Evolutionary conservation across 2,888 invertebrate species (phyloP).

Genomic region (Phasia obesa): DNA sequence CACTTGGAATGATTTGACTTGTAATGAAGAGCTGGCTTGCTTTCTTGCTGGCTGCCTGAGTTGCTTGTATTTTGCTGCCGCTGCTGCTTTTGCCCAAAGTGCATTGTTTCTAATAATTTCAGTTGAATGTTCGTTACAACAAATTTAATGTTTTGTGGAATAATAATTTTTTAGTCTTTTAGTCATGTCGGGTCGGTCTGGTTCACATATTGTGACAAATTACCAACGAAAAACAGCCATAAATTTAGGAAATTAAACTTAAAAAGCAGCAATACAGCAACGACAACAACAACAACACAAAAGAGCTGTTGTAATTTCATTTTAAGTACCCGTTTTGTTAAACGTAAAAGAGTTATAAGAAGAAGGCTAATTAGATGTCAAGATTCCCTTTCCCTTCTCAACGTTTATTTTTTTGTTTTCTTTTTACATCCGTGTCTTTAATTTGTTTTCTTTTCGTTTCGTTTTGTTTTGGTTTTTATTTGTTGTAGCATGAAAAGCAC

Average conservation of each 20-base stretch:
- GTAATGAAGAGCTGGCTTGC: slow-evolving; percentile 61
- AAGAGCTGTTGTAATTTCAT: slow-evolving; percentile 61
- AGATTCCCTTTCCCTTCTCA: slow-evolving; percentile 46
- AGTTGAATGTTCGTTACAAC: slow-evolving; percentile 57
- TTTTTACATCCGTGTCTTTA: slow-evolving; percentile 42
- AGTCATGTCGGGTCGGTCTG: not conserved
- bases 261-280: slow-evolving; percentile 12
- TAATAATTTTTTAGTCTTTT: not conserved
- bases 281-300: slow-evolving; percentile 11
- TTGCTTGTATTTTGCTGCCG: slow-evolving; percentile 7
- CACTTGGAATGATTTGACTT: slow-evolving; percentile 69
- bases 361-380: slow-evolving; percentile 68
- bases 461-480: too few relatives aligned
- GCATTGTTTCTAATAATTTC: slow-evolving; percentile 61
- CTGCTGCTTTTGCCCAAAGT: slow-evolving; percentile 37
- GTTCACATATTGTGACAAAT: slow-evolving; percentile 63
- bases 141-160: slow-evolving; percentile 32
- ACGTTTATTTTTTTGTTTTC: slow-evolving; percentile 23
- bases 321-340: slow-evolving; percentile 63
- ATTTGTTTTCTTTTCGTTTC: too few relatives aligned
- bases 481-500: slow-evolving; percentile 15
- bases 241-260: slow-evolving; percentile 49
- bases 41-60: not conserved
- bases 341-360: slow-evolving; percentile 12
- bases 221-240: slow-evolving; percentile 41